Base-by-base conservation (phyloP, 2,888 invertebrate genomes). In the Sthenelais limicola region DNA sequence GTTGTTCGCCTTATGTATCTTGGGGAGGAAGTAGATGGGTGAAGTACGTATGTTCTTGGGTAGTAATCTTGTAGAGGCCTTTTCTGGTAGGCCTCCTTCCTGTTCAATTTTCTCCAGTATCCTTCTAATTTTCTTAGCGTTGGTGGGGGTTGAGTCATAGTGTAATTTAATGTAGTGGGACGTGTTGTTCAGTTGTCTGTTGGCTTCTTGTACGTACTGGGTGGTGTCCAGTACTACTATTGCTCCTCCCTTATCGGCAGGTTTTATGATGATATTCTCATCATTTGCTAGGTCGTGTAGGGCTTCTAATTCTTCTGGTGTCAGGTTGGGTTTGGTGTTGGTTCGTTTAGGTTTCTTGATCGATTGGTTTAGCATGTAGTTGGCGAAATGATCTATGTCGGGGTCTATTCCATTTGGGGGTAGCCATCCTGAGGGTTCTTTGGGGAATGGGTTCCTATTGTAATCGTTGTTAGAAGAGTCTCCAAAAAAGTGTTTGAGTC, bases 1-100 rank as follows among this genome's bases (percentile, higher is more conserved):
- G 43, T 43, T 43, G 35, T 21, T 26, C 33, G 12, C 24, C 43
- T 43, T 66, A 33, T 66, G 66, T 2, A 66, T 66, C 24, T 66
- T 66, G 1, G 66, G 66, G 1, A 66, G 43, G 7, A 18, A 12
- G 43, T 43, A 43, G 66, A 43, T 32, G 35, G 18, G 21, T 24
- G 35, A 38, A 1, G 43, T 21, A 28, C 26, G 24, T 35, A 15
- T 43, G 47, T 43, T 12, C 12, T 43, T 15, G 18, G 18, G 18
- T n/a, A 43, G 12, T 43, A 43, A 12, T 43, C 47, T 43, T 12
- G 12, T 12, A 43, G 18, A 43, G 12, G 12, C 12, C n/a, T n/a
- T 43, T 15, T 43, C 12, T 43, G 47, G 47, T 43, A 18, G 12
- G 12, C n/a, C 12, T 12, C 12, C 12, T 43, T 12, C n/a, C 12